Percentiles rank a stretch among this genome's conserved stretches.
Evolutionary conservation across 2,113 vertebrate genomes (phyloP).

Genomic region (Campylomormyrus tamandua): DNA sequence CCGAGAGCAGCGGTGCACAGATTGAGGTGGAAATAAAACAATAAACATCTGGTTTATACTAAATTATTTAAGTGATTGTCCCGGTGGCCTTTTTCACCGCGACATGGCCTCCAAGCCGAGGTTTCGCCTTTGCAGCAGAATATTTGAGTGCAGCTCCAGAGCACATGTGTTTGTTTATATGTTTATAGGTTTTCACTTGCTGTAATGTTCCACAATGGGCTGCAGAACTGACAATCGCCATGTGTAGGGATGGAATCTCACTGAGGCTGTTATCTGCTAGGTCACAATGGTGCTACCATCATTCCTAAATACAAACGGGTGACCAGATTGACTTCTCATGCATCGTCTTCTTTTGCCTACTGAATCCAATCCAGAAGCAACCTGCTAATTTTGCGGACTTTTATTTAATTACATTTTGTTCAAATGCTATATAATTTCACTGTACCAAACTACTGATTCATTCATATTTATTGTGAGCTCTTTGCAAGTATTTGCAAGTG

Average conservation of each 20-base stretch:
- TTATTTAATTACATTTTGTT: constrained; percentile 37
- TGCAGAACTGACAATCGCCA: constrained; percentile 41
- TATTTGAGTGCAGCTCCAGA: constrained; percentile 10
- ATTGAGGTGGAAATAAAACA: neutral
- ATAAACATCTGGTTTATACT: neutral
- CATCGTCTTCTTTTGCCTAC: constrained; percentile 14
- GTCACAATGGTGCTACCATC: constrained; percentile 41
- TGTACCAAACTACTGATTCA: constrained; percentile 35
- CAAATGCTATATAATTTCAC: constrained; percentile 34
- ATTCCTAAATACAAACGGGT: constrained; percentile 20
- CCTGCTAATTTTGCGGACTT: constrained; percentile 22
- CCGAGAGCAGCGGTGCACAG: neutral
- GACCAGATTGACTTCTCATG: constrained; percentile 17
- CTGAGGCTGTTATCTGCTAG: constrained; percentile 10
- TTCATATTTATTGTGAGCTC: constrained; percentile 44
- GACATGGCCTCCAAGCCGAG: neutral
- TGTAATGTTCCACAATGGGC: constrained; percentile 11
- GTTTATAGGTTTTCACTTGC: constrained; percentile 7
- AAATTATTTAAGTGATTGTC: neutral
- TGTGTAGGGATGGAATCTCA: neutral
- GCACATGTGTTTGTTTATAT: constrained; percentile 12
- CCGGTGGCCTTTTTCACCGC: neutral
- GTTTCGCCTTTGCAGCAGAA: constrained; percentile 30
- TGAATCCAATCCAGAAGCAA: constrained; percentile 22
- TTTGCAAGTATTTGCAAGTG: constrained; percentile 17